Evolutionary conservation across 2,888 invertebrate species (phyloP).

Genomic region (Tortricodes alternella): DNA sequence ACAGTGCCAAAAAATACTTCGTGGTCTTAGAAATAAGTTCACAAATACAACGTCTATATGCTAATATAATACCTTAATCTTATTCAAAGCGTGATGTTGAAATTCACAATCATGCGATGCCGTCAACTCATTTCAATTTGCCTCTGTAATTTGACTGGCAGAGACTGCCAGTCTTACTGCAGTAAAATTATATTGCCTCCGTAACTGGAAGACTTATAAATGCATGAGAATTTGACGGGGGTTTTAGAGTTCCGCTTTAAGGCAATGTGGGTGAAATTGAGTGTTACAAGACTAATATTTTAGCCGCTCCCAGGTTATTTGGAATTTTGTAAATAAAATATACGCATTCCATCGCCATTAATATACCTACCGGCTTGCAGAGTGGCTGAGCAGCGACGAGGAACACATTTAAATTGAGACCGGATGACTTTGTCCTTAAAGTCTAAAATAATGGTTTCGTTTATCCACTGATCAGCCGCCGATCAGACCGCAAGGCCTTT

Average conservation of each 20-base stretch:
- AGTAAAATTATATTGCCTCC: conserved; percentile 25
- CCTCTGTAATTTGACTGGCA: conserved; percentile 24
- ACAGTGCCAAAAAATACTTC: background rate
- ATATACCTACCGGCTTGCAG: too few relatives aligned
- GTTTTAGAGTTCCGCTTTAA: conserved; percentile 5
- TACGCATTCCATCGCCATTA: too few relatives aligned
- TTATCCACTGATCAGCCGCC: too few relatives aligned
- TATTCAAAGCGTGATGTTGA: background rate
- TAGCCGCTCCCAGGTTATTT: too few relatives aligned
- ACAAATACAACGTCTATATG: background rate
- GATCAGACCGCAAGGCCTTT: too few relatives aligned
- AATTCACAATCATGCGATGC: conserved; percentile 6
- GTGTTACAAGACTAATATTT: too few relatives aligned
- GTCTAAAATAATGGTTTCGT: too few relatives aligned
- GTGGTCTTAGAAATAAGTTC: background rate
- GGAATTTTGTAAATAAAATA: too few relatives aligned
- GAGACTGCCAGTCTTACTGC: conserved; percentile 13
- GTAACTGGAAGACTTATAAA: conserved; percentile 16
- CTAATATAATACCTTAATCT: conserved; percentile 12
- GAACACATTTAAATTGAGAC: too few relatives aligned
- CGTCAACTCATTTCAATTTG: conserved; percentile 19
- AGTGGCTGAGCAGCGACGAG: too few relatives aligned
- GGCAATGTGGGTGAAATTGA: background rate
- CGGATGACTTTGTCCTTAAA: too few relatives aligned
- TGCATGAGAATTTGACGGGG: conserved; percentile 27